A percentile compares a stretch with the other conserved stretches of the same genome.
Conservation (phyloP, 2,888 invertebrate genomes). For the Archips xylosteana region DNA sequence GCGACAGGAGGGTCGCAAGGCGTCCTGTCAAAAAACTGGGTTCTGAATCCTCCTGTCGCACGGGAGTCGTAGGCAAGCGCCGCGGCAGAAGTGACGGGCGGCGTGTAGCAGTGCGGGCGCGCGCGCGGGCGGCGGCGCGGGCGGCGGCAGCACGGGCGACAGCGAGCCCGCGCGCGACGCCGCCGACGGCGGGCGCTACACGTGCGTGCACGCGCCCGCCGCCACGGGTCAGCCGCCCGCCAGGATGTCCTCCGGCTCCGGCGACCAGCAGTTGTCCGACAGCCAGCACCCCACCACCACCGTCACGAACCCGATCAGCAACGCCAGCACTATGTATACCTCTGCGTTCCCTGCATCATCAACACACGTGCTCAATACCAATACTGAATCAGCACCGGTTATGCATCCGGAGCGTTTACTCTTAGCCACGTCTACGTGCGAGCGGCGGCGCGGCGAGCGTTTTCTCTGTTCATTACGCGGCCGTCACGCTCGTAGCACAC, state of each 20-base stretch:
- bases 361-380: constrained; percentile 36
- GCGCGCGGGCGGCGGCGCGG: constrained; percentile 61
- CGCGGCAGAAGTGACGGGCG: constrained; percentile 72
- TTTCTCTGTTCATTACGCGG: too few species aligned
- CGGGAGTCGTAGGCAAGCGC: constrained; percentile 68
- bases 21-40: constrained; percentile 71
- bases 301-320: constrained; percentile 90
- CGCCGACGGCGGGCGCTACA: constrained; percentile 83
- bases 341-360: constrained; percentile 88
- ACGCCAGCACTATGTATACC: constrained; percentile 90
- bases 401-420: constrained; percentile 15
- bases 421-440: constrained; percentile 45
- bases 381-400: background rate
- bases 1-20: constrained; percentile 66
- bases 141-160: constrained; percentile 74
- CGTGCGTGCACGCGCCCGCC: constrained; percentile 87
- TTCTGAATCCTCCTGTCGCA: constrained; percentile 62
- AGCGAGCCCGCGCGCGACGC: constrained; percentile 65
- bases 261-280: constrained; percentile 92
- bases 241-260: constrained; percentile 88
- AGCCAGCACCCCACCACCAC: constrained; percentile 92
- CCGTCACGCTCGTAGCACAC: too few species aligned
- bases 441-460: too few species aligned
- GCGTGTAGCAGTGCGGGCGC: constrained; percentile 71
- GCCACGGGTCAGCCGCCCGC: constrained; percentile 89